Base-by-base conservation (phyloP, 2,113 vertebrate genomes). In the Ctenodactylus gundi region DNA sequence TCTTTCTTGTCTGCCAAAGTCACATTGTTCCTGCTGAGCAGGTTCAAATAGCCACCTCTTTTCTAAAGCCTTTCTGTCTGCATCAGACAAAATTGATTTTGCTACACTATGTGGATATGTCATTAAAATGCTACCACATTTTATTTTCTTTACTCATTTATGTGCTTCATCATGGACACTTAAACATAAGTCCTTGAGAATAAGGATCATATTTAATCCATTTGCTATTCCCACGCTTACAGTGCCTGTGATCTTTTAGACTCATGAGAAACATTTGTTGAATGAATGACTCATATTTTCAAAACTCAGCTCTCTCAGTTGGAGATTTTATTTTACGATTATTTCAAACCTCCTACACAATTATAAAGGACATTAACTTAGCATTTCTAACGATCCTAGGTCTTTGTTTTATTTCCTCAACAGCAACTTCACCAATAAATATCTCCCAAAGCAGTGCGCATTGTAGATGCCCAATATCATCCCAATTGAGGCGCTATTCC, bases 241-340 rank as follows among this genome's bases (percentile, higher is more conserved):
- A 58, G 44, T 12, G 1, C 65, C 0, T 82, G 34, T 51, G 39
- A 95, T 36, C 62, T 34, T 58, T 68, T 57, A 77, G 4, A 14
- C 6, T 4, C 18, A 60, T 4, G 55, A 64, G 75, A 49, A 75
- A 58, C 2, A 67, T 65, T 60, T 62, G 2, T 72, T 72, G 25
- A 96, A 60, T 80, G 29, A 87, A 87, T 49, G 2, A 39, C 10
- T 76, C 86, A 57, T 82, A 62, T 85, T 85, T 94, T 88, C 14
- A 90, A 94, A 73, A 65, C 11, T 82, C n/a, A 18, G 1, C 62
- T 91, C 11, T 93, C 39, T 70, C 49, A 78, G 18, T 29, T n/a
- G 41, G 58, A 90, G 15, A 34, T 64, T 67, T 31, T 6, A 62
- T 67, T 83, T 88, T 41, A n/a, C 1, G 88, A 64, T 81, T 53